A percentile compares a stretch with the other conserved stretches of the same genome.
These are phyloP conservation scores for Diarsia mendica DNA, from an alignment of 2,888 invertebrate species.

Conservation along the genomic window DNA sequence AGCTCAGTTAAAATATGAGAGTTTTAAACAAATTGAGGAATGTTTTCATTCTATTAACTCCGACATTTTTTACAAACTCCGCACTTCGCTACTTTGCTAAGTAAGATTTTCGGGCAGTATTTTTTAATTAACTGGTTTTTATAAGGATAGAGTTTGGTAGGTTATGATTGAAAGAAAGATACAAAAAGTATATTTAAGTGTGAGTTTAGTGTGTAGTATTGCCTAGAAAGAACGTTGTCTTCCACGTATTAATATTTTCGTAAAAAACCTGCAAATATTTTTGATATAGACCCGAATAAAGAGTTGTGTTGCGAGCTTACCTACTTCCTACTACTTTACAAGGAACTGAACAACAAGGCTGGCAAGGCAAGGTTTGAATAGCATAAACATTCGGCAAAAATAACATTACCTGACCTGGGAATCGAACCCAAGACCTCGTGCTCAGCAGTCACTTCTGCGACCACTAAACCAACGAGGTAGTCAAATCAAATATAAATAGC, in stretches of 20 bases:
- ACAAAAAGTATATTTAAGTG: no score
- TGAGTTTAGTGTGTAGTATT: no score
- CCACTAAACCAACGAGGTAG: no score
- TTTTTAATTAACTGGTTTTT: neutral
- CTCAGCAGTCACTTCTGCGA: no score
- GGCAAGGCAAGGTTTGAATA: neutral
- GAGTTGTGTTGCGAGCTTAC: neutral
- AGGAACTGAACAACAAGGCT: neutral
- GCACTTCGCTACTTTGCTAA: conserved; percentile 3
- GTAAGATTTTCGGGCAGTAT: neutral
- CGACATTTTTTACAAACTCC: conserved; percentile 20
- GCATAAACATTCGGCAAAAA: neutral
- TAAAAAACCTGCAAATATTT: neutral
- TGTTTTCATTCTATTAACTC: conserved; percentile 34
- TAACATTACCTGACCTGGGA: no score
- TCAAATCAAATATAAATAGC: neutral
- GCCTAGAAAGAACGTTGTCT: neutral
- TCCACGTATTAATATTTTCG: no score
- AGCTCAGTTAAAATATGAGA: conserved; percentile 23
- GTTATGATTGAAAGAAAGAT: neutral
- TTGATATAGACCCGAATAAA: neutral
- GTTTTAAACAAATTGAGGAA: conserved; percentile 6
- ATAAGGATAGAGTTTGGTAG: neutral
- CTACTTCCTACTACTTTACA: no score
- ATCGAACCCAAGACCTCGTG: no score